A percentile compares a stretch with the other conserved stretches of the same genome.
Evolutionary conservation across 2,113 vertebrate species (phyloP).

Genomic region (Ancistrus triradiatus): DNA sequence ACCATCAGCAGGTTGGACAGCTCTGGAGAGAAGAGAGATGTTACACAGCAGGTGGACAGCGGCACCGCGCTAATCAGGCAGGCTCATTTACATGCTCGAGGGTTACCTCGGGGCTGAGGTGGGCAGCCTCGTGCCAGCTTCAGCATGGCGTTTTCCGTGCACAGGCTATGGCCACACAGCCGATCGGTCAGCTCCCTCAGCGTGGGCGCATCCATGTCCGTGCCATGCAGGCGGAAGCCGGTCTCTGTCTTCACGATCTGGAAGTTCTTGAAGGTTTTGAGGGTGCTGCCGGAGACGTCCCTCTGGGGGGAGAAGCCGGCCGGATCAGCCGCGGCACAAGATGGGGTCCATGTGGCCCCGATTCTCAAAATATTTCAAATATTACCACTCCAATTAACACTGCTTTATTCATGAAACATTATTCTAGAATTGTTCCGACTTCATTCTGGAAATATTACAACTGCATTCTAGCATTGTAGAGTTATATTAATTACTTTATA

Average conservation of each 20-base stretch:
- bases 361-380: too few species aligned
- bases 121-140: slow-evolving; percentile 78
- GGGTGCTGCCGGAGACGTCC: slow-evolving; percentile 5
- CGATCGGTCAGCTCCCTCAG: slow-evolving; percentile 78
- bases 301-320: slow-evolving; percentile 2
- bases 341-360: too few species aligned
- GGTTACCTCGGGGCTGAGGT: slow-evolving; percentile 79
- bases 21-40: slow-evolving; percentile 60
- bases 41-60: background rate
- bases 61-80: background rate
- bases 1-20: slow-evolving; percentile 81
- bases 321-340: too few species aligned
- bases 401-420: background rate
- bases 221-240: slow-evolving; percentile 72
- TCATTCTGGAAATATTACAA: too few species aligned
- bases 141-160: slow-evolving; percentile 78
- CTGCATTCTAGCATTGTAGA: too few species aligned
- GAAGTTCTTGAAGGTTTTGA: slow-evolving; percentile 80
- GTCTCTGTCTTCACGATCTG: slow-evolving; percentile 73
- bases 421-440: too few species aligned
- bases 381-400: too few species aligned
- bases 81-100: background rate
- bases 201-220: slow-evolving; percentile 64
- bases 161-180: slow-evolving; percentile 76
- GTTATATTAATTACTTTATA: too few species aligned